Conservation (phyloP, 2,888 invertebrate species). For the Dascillus cervinus region DNA sequence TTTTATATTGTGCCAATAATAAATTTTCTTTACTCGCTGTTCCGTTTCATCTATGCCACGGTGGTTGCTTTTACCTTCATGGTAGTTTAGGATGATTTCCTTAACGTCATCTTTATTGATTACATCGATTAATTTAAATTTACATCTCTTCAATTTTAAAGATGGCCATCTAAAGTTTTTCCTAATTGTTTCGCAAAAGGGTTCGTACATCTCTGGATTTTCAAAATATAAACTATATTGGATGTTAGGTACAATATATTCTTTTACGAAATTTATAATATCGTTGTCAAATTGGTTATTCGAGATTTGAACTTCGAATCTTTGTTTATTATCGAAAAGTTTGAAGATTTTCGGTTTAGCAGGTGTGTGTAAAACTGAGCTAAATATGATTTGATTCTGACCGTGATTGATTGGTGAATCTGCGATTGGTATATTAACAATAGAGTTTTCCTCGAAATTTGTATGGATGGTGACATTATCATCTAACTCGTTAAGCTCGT, state of each 20-base stretch:
- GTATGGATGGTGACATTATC: too few species aligned
- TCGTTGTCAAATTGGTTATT: conserved; percentile 5
- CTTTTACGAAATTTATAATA: conserved; percentile 3
- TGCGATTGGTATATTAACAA: too few species aligned
- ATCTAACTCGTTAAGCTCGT: conserved; percentile 1
- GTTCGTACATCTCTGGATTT: conserved; percentile 7
- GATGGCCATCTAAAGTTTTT: conserved; percentile 2
- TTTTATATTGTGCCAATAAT: conserved; percentile 17
- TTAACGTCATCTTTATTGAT: conserved; percentile 10
- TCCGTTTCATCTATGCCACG: conserved; percentile 13
- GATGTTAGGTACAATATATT: conserved; percentile 4
- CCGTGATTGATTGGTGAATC: neutral
- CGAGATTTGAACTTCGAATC: conserved; percentile 4
- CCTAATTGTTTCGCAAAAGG: conserved; percentile 4
- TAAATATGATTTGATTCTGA: neutral
- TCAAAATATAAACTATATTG: conserved; percentile 9
- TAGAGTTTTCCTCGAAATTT: too few species aligned
- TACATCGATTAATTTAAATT: conserved; percentile 5
- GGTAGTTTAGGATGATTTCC: conserved; percentile 11
- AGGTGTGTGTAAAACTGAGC: conserved; percentile 1
- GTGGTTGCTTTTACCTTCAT: conserved; percentile 18
- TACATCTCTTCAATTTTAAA: conserved; percentile 3
- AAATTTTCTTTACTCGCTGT: conserved; percentile 10
- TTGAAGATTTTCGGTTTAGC: neutral
- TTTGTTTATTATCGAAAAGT: neutral